Evolutionary conservation across 2,888 invertebrate genomes (phyloP).

Genomic region (Drosophila macrospina): DNA sequence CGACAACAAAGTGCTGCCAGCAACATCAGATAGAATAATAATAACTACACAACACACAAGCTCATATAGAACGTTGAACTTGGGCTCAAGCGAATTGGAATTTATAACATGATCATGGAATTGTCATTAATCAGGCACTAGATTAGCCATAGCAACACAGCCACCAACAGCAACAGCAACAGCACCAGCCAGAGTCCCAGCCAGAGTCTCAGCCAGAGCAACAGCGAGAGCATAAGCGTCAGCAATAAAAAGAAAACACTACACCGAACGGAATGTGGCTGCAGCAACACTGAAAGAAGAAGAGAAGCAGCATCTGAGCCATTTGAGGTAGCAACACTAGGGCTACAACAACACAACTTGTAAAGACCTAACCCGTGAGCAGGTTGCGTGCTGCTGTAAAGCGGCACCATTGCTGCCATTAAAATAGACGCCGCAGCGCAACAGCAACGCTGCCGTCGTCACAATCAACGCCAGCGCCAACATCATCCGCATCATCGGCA

Average conservation of each 20-base stretch:
- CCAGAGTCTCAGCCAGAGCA: constrained; percentile 10
- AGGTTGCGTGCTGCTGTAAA: constrained; percentile 78
- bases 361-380: constrained; percentile 42
- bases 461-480: constrained; percentile 78
- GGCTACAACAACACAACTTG: constrained; percentile 28
- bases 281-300: constrained; percentile 25
- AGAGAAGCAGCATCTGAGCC: constrained; percentile 4
- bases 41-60: constrained; percentile 14
- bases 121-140: constrained; percentile 57
- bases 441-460: constrained; percentile 81
- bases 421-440: constrained; percentile 82
- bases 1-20: constrained; percentile 68
- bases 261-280: constrained; percentile 34
- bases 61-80: constrained; percentile 7
- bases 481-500: constrained; percentile 75
- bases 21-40: constrained; percentile 42
- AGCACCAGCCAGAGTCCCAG: constrained; percentile 7
- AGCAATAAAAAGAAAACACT: constrained; percentile 20
- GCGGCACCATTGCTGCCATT: constrained; percentile 82
- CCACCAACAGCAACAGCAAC: constrained; percentile 12
- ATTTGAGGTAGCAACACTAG: constrained; percentile 27
- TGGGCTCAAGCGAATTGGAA: constrained; percentile 40
- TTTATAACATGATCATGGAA: constrained; percentile 65
- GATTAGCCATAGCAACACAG: constrained; percentile 23
- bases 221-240: constrained; percentile 7